Evolutionary conservation across 2,888 invertebrate species (phyloP), one percentile per base, ranked within the genome.

Genomic region (Alcis repandata): DNA sequence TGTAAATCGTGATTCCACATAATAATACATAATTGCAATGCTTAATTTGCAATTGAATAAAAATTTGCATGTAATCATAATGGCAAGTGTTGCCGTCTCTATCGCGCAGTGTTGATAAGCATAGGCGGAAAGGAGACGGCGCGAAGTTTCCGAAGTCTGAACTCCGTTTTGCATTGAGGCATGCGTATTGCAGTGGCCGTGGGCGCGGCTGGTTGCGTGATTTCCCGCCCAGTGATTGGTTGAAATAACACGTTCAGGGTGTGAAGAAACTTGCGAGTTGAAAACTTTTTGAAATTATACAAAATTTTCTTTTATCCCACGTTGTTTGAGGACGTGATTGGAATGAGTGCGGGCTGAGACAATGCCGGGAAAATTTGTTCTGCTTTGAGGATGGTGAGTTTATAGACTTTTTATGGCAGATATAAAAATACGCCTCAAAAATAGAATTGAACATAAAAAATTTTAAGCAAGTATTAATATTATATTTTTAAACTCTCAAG

Each of bases 41-140:
- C 84, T 88, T 89, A 87, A 89, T 92, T 89, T 90, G 87, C 90
- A 87, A 89, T 84, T 89, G 88, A 89, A 90, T 88, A 87, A 89
- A 88, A 90, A 90, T 88, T 90, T 90, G 88, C 91, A 92, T 91
- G 83, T 87, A 78, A 87, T 88, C 79, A 83, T 85, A 83, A 85
- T 84, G 80, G 83, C 84, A 84, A 86, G 80, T 79, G 68, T 68
- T 75, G 63, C 86, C 70, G 75, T 89, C 89, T 75, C 77, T 82
- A 46, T 84, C 86, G 63, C 75, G 68, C 83, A 1, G 41, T 15
- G 6, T 22, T 7, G 20, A 69, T 64, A 68, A 33, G 64, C 73
- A 75, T 80, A 69, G 20, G 86, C 69, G 82, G 69, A 84, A 92
- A 79, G 41, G 86, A 82, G 92, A 91, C 75, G 67, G 78, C 71